Base-by-base conservation (phyloP, 2,888 invertebrate species). In the Eupeodes luniger region DNA sequence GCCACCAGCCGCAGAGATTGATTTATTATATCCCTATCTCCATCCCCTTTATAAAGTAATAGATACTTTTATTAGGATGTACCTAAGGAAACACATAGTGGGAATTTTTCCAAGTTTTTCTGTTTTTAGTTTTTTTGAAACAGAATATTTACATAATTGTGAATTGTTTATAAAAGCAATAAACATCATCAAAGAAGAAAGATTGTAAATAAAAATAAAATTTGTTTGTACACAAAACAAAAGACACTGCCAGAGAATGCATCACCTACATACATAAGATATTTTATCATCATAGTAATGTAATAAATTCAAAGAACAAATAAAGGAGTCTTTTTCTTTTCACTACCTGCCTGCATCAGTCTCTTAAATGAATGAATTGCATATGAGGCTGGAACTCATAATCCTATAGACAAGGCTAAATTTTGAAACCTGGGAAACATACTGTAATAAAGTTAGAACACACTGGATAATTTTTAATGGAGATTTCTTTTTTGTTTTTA, bases 111-210 rank as follows among this genome's bases (percentile, higher is more conserved):
- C 61, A 55, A 19, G 49, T 53, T 49, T 49, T 49, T 49, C 49
- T 14, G 14, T 27, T 27, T 27, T 27, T 3, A 2, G n/a, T n/a
- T 3, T 40, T 76, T 75, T 66, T 16, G 59, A n/a, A 59, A 55
- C 53, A 55, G 2, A 10, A 5, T 27, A 14, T n/a, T n/a, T 36
- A 61, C n/a, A n/a, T 11, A 62, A 5, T 2, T 64, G 70, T 70
- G 70, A 75, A 86, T 75, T 86, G 83, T 83, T 86, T 83, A 86
- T 74, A 79, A 86, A 62, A 40, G 83, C 70, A 75, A 86, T 83
- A 82, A 86, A 83, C 67, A 74, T 66, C 49, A 57, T 66, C 49
- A 57, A 44, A 70, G 27, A 9, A 57, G 47, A 14, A 57, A 55
- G 61, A 79, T 40, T 19, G 49, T 62, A 80, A 69, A 84, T 76